A percentile compares a stretch with the other conserved stretches of the same genome.
Conservation (phyloP, 2,888 invertebrate genomes). For the Plagodis pulveraria region DNA sequence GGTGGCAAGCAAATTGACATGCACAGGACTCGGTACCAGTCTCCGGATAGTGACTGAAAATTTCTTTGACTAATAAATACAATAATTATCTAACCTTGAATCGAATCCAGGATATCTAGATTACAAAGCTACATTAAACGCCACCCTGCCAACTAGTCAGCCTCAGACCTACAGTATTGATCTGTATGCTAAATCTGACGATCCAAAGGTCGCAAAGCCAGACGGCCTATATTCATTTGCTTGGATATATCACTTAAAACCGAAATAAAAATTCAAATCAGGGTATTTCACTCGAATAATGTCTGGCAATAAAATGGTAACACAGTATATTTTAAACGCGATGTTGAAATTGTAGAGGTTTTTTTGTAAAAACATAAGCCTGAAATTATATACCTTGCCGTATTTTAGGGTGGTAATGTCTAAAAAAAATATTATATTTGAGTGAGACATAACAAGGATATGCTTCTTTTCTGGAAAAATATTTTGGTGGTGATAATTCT, state of each 20-base stretch:
- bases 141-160: too few species aligned
- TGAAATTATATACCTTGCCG: constrained; percentile 12
- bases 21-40: too few species aligned
- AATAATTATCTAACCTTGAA: too few species aligned
- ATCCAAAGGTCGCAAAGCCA: not conserved
- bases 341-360: constrained; percentile 8
- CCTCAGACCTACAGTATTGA: not conserved
- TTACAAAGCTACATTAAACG: too few species aligned
- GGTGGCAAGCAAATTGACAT: too few species aligned
- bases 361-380: constrained; percentile 11
- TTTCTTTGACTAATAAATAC: too few species aligned
- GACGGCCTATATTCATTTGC: not conserved
- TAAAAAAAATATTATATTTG: constrained; percentile 8
- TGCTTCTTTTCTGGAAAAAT: too few species aligned
- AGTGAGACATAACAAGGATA: constrained; percentile 6
- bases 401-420: constrained; percentile 15
- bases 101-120: too few species aligned
- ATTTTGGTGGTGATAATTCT: too few species aligned
- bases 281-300: constrained; percentile 14
- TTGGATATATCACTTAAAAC: not conserved
- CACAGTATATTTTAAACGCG: constrained; percentile 2
- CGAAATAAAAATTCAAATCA: constrained; percentile 22
- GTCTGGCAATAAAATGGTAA: constrained; percentile 14
- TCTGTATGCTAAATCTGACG: not conserved
- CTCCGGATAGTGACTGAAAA: too few species aligned